Percentiles rank a stretch among this genome's conserved stretches.
These are phyloP conservation scores for Parascotia fuliginaria DNA, from an alignment of 2,888 invertebrate species.

Conservation along the genomic window DNA sequence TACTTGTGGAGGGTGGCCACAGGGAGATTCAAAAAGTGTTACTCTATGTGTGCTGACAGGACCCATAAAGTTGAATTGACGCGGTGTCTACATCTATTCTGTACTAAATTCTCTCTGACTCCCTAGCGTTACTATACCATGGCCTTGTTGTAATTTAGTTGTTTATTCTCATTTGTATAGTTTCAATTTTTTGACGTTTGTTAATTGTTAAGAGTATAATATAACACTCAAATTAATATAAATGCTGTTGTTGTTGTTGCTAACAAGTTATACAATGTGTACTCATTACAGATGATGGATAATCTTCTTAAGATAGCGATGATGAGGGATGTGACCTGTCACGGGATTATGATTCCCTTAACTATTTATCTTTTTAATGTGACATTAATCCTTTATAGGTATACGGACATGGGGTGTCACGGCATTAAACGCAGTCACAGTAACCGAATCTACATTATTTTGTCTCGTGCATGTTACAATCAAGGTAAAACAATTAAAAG, in stretches of 20 bases:
- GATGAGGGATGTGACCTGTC: constrained; percentile 31
- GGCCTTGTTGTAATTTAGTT: constrained; percentile 13
- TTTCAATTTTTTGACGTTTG: constrained; percentile 59
- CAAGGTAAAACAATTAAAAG: too few species aligned
- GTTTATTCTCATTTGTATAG: constrained; percentile 20
- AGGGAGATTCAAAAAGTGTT: too few species aligned
- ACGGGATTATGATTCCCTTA: constrained; percentile 32
- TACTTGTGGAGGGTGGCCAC: too few species aligned
- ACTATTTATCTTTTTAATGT: constrained; percentile 52
- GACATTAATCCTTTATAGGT: constrained; percentile 53
- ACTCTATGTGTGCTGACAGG: too few species aligned
- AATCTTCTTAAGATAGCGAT: constrained; percentile 49
- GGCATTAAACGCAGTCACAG: too few species aligned
- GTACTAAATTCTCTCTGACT: too few species aligned
- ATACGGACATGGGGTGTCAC: constrained; percentile 67
- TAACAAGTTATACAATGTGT: constrained; percentile 81
- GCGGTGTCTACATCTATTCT: too few species aligned
- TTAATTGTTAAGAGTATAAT: constrained; percentile 65
- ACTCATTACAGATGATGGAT: constrained; percentile 66
- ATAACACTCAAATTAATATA: constrained; percentile 76
- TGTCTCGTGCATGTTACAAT: too few species aligned
- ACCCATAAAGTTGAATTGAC: too few species aligned
- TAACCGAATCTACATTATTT: too few species aligned
- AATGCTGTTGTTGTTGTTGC: constrained; percentile 86
- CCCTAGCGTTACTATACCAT: neutral